Conservation (phyloP, 2,797 vertebrate genomes). For the Sternotherus odoratus region DNA sequence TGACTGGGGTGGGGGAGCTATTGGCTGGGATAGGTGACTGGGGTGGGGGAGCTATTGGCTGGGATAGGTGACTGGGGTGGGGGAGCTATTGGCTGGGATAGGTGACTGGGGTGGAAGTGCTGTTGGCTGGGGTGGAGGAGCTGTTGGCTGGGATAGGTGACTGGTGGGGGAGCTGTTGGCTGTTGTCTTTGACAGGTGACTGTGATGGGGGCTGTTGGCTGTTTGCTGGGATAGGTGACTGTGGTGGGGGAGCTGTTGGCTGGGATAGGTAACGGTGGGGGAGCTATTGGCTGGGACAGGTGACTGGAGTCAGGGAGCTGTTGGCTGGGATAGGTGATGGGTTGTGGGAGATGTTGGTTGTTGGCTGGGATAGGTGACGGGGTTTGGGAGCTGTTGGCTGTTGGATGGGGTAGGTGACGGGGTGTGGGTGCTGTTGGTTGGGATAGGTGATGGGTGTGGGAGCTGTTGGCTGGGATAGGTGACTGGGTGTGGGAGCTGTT, state of each 20-base stretch:
- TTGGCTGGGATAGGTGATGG: too few relatives aligned
- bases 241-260: not conserved
- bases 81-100: not conserved
- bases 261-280: too few relatives aligned
- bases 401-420: not conserved
- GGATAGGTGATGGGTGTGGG: too few relatives aligned
- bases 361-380: not conserved
- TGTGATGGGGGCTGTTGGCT: too few relatives aligned
- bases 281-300: too few relatives aligned
- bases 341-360: not conserved
- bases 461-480: not conserved
- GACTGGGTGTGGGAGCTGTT: not conserved
- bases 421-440: not conserved
- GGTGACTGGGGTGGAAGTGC: not conserved
- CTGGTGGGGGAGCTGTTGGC: not conserved
- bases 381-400: not conserved
- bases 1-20: not conserved
- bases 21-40: not conserved
- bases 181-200: not conserved
- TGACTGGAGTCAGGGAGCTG: too few relatives aligned
- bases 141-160: not conserved
- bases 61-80: too few relatives aligned
- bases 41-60: too few relatives aligned
- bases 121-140: too few relatives aligned
- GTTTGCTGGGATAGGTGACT: too few relatives aligned